phyloP scores from a whole-genome alignment of 2,113 vertebrate genomes.

The Semnornis frantzii region DNA sequence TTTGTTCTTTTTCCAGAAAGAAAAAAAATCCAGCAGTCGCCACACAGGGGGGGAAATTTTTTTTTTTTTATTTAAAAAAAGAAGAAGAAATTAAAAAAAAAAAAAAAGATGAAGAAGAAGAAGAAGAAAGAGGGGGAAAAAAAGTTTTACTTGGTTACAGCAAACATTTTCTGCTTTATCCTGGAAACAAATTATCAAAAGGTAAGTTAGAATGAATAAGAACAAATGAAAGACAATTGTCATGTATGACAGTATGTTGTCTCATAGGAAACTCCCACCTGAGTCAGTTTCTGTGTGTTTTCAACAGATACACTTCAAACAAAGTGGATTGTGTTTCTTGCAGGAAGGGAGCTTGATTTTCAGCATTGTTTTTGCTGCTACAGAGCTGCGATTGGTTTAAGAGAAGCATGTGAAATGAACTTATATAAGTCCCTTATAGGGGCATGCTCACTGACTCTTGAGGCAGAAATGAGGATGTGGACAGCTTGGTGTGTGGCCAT shows the following conservation, averaged over 20 bases:
- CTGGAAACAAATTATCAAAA: background rate
- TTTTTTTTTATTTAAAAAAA: too few relatives aligned
- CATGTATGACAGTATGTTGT: background rate
- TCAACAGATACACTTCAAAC: background rate
- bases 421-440: background rate
- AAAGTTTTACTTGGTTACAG: background rate
- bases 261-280: background rate
- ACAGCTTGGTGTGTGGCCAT: background rate
- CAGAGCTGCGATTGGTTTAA: background rate
- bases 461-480: constrained; percentile 11
- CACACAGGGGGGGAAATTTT: too few relatives aligned
- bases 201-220: background rate
- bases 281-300: background rate
- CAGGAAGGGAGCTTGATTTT: constrained; percentile 5
- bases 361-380: background rate
- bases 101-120: too few relatives aligned
- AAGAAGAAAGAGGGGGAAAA: background rate
- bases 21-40: background rate
- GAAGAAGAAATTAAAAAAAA: background rate
- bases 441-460: background rate
- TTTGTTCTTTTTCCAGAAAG: background rate
- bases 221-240: background rate
- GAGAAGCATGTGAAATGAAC: background rate
- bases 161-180: background rate
- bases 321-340: background rate